Conservation (phyloP, 2,888 invertebrate genomes). For the Lasioglossum oenotherae region DNA sequence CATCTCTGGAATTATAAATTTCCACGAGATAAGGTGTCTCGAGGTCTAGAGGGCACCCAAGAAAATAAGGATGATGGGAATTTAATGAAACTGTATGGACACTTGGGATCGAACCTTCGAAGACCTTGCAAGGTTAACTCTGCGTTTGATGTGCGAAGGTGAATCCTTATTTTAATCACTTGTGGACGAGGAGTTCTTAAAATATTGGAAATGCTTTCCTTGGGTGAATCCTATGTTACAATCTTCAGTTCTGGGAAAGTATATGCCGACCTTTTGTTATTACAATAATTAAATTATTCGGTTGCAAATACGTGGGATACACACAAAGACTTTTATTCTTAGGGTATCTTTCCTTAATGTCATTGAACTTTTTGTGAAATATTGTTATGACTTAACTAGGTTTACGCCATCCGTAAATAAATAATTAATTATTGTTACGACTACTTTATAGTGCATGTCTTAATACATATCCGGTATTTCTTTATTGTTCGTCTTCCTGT, state of each 20-base stretch:
- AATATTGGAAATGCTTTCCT: not conserved
- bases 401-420: too few species aligned
- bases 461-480: not conserved
- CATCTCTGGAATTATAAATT: slow-evolving; percentile 20
- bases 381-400: not conserved
- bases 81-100: not conserved
- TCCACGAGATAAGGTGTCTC: slow-evolving; percentile 54
- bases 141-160: not conserved
- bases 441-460: not conserved
- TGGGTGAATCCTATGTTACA: not conserved
- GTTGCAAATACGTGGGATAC: not conserved
- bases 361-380: too few species aligned
- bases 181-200: not conserved
- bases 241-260: not conserved
- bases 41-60: not conserved
- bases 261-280: not conserved
- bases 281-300: not conserved
- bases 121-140: not conserved
- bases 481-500: too few species aligned
- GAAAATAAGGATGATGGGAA: not conserved
- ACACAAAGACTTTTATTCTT: too few species aligned
- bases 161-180: not conserved
- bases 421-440: not conserved
- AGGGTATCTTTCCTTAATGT: too few species aligned
- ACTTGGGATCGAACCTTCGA: not conserved